Evolutionary conservation across 1,140 invertebrate species (phyloP).

Genomic region (Solenopsis fugax): DNA sequence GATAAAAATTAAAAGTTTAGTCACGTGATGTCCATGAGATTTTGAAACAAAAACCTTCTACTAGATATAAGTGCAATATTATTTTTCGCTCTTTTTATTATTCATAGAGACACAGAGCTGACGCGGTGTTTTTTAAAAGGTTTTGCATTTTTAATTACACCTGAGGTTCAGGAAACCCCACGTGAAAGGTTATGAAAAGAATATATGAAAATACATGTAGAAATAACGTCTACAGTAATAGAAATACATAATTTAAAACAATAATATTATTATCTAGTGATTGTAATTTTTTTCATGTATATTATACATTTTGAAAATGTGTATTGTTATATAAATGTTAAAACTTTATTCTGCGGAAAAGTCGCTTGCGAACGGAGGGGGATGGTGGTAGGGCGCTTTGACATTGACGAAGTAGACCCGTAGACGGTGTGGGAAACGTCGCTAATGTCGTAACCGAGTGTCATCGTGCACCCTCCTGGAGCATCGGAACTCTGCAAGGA

Average conservation of each 20-base stretch:
- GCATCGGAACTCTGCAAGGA: constrained; percentile 68
- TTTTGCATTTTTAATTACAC: no score
- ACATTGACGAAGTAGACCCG: constrained; percentile 82
- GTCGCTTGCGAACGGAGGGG: constrained; percentile 52
- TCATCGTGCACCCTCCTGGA: constrained; percentile 78
- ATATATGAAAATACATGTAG: not conserved
- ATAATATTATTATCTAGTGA: not conserved
- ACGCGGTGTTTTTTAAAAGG: no score
- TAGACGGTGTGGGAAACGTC: constrained; percentile 78
- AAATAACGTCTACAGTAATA: not conserved
- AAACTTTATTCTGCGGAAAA: constrained; percentile 70
- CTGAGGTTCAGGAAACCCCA: no score
- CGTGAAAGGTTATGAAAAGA: not conserved
- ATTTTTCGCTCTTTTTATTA: no score
- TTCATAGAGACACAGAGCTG: no score
- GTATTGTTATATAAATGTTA: constrained; percentile 25
- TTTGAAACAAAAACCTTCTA: no score
- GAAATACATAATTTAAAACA: not conserved
- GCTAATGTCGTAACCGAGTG: constrained; percentile 83
- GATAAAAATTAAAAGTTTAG: no score
- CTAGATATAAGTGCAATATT: no score
- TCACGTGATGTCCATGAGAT: no score
- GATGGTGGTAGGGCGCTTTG: constrained; percentile 62
- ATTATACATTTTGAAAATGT: not conserved
- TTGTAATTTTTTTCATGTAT: not conserved